phyloP scores from a whole-genome alignment of 2,797 vertebrate genomes.

The Cyprinodon diabolis region DNA sequence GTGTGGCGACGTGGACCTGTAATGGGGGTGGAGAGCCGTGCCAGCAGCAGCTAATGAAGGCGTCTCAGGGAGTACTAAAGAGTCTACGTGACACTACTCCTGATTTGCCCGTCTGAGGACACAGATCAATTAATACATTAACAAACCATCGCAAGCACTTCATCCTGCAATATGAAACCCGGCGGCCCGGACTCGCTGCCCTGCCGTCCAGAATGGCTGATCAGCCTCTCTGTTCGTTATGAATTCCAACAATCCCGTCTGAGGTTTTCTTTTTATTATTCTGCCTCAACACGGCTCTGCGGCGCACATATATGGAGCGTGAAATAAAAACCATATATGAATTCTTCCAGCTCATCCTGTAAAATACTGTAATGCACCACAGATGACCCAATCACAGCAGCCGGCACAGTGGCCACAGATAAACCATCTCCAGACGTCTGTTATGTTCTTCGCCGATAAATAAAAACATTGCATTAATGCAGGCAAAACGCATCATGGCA shows the following conservation, averaged over 20 bases:
- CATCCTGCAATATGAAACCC: conserved; percentile 70
- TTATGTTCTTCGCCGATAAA: conserved; percentile 11
- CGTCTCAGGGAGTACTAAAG: conserved; percentile 68
- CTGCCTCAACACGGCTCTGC: conserved; percentile 34
- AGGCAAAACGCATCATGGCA: conserved; percentile 46
- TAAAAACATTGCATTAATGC: conserved; percentile 60
- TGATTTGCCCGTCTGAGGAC: conserved; percentile 68
- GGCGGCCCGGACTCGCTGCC: conserved; percentile 45
- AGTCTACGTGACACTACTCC: conserved; percentile 72
- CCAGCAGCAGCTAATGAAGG: conserved; percentile 72
- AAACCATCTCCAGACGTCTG: conserved; percentile 5
- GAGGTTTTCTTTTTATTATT: conserved; percentile 14
- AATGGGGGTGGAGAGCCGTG: conserved; percentile 61
- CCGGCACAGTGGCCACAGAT: conserved; percentile 56
- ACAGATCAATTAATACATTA: conserved; percentile 80
- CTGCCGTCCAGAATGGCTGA: conserved; percentile 51
- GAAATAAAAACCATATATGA: conserved; percentile 12
- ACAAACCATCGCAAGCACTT: conserved; percentile 70
- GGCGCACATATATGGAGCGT: conserved; percentile 12
- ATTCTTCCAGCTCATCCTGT: neutral
- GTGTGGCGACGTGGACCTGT: conserved; percentile 51
- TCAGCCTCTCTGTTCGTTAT: conserved; percentile 38
- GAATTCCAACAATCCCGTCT: conserved; percentile 39
- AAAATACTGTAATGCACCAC: conserved; percentile 23
- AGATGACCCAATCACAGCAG: conserved; percentile 32